These are phyloP conservation scores for Polypedilum vanderplanki DNA, from an alignment of 1,140 invertebrate species.

Conservation along the genomic window DNA sequence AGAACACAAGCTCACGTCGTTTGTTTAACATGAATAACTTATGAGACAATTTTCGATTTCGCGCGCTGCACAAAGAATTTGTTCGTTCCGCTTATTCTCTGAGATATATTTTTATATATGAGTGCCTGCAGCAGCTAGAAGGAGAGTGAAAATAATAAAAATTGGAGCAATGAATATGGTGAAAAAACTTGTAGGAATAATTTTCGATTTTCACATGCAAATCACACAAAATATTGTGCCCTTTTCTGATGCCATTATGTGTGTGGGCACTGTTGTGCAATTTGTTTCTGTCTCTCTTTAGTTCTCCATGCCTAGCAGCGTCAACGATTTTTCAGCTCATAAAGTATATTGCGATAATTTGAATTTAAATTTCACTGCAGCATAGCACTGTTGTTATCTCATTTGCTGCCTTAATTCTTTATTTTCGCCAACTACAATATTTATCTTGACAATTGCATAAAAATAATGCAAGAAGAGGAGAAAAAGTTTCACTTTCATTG, in stretches of 20 bases:
- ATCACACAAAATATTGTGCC: background rate
- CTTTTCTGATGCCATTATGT: background rate
- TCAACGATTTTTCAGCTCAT: background rate
- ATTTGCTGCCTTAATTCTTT: too few species aligned
- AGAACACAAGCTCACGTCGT: too few species aligned
- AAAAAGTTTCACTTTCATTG: conserved; percentile 18
- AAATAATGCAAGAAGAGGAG: background rate
- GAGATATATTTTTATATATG: background rate
- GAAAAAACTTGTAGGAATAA: background rate
- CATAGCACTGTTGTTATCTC: too few species aligned
- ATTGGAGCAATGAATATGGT: background rate
- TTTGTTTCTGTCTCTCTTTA: background rate
- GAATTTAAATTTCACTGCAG: background rate
- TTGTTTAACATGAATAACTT: background rate
- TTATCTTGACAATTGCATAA: background rate
- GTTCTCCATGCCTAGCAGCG: background rate
- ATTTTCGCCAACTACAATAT: too few species aligned
- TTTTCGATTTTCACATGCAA: background rate
- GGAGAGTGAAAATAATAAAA: too few species aligned
- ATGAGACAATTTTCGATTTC: background rate
- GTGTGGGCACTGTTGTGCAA: background rate
- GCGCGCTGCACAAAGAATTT: background rate
- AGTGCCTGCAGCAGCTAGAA: background rate
- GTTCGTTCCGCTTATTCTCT: background rate
- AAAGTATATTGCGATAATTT: background rate